phyloP scores from a whole-genome alignment of 2,113 vertebrate genomes.

The Apteryx mantelli region DNA sequence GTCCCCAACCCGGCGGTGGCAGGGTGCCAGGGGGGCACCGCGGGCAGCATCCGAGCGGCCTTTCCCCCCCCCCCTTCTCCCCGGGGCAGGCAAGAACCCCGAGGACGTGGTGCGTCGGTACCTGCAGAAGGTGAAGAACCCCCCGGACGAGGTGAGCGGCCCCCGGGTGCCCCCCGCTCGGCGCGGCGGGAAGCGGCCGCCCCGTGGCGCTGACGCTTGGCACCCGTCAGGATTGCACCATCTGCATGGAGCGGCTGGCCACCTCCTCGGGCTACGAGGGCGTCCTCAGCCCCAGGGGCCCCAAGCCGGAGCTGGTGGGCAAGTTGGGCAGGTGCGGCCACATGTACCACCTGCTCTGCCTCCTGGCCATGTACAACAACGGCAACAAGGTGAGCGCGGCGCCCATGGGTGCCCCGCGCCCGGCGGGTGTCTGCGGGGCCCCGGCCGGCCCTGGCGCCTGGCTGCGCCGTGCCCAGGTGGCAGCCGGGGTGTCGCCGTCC shows the following conservation, averaged over 20 bases:
- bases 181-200: background rate
- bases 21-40: background rate
- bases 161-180: background rate
- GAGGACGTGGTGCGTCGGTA: slow-evolving; percentile 95
- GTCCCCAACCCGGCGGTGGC: background rate
- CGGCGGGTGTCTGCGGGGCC: too few relatives aligned
- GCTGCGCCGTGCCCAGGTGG: too few relatives aligned
- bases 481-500: too few relatives aligned
- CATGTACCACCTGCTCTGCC: slow-evolving; percentile 96
- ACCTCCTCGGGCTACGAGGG: slow-evolving; percentile 95
- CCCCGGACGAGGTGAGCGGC: slow-evolving; percentile 89
- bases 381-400: slow-evolving; percentile 87
- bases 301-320: slow-evolving; percentile 91
- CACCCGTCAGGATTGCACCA: slow-evolving; percentile 27
- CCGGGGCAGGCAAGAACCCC: slow-evolving; percentile 87
- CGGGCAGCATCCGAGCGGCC: background rate
- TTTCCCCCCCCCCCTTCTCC: background rate
- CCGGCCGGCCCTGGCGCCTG: too few relatives aligned
- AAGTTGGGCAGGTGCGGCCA: slow-evolving; percentile 95
- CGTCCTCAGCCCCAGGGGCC: slow-evolving; percentile 86
- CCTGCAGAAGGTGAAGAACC: slow-evolving; percentile 92
- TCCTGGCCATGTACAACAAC: slow-evolving; percentile 98
- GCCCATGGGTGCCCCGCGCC: too few relatives aligned
- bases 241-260: slow-evolving; percentile 67
- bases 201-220: background rate